Percentiles rank a stretch among this genome's conserved stretches.
These are phyloP conservation scores for Cherax destructor DNA, from an alignment of 1,140 invertebrate species.

Conservation along the genomic window DNA sequence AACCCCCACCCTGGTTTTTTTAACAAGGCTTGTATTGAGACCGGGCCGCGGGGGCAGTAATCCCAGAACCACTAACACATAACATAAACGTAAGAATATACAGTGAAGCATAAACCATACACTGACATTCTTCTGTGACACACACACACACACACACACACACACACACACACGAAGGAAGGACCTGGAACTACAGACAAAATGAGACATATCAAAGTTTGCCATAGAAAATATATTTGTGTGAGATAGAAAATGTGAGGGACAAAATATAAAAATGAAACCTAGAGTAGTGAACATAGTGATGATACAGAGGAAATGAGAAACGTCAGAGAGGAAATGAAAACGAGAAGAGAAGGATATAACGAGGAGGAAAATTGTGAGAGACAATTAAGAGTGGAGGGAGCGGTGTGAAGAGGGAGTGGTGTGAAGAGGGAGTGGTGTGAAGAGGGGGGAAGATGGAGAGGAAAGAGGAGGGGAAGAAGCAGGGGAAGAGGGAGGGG, in stretches of 20 bases:
- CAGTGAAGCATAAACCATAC: too few relatives aligned
- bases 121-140: too few relatives aligned
- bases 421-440: too few relatives aligned
- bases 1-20: too few relatives aligned
- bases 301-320: not conserved
- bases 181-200: not conserved
- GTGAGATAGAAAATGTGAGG: conserved; percentile 7
- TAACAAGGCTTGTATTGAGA: too few relatives aligned
- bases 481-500: not conserved
- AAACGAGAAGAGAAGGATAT: not conserved
- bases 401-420: too few relatives aligned
- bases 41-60: too few relatives aligned
- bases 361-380: not conserved
- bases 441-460: too few relatives aligned
- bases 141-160: too few relatives aligned
- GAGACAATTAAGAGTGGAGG: not conserved
- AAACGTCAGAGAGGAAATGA: not conserved
- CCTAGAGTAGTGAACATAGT: not conserved
- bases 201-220: not conserved
- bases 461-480: too few relatives aligned
- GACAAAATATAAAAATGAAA: not conserved
- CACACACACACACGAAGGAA: not conserved
- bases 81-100: too few relatives aligned
- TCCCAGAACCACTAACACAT: too few relatives aligned
- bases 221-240: not conserved